Percentiles rank a stretch among this genome's conserved stretches.
Conservation (phyloP, 2,797 vertebrate species). For the Diplodus sargus region DNA sequence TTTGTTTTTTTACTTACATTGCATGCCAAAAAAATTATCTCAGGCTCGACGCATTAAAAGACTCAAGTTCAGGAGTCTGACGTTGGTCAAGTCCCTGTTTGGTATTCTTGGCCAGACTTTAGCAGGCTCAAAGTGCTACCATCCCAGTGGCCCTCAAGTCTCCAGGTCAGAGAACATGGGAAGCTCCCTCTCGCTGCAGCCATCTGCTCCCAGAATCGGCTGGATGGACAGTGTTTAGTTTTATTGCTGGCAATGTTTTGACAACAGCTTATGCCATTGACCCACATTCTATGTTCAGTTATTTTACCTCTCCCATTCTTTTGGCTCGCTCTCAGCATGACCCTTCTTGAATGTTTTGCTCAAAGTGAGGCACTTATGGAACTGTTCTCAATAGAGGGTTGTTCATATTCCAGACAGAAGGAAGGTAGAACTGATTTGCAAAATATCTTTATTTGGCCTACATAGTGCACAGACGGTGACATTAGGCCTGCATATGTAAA, state of each 20-base stretch:
- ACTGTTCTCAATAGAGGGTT: conserved; percentile 2
- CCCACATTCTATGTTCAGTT: conserved; percentile 46
- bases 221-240: conserved; percentile 45
- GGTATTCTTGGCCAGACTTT: conserved; percentile 62
- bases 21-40: conserved; percentile 26
- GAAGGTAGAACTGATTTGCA: conserved; percentile 40
- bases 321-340: conserved; percentile 27
- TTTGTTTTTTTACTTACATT: neutral
- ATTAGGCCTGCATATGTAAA: conserved; percentile 35
- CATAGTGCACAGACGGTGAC: conserved; percentile 11
- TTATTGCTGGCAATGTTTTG: conserved; percentile 44
- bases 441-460: conserved; percentile 17
- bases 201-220: conserved; percentile 43
- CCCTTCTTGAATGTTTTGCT: conserved; percentile 12
- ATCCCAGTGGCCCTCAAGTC: conserved; percentile 47
- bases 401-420: conserved; percentile 18
- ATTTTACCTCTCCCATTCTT: conserved; percentile 42
- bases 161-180: conserved; percentile 60
- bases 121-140: conserved; percentile 40
- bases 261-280: conserved; percentile 43
- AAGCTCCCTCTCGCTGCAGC: conserved; percentile 37
- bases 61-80: conserved; percentile 58
- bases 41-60: conserved; percentile 23
- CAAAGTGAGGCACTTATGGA: conserved; percentile 1
- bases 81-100: conserved; percentile 61